These are phyloP conservation scores for Sarcophaga bullata DNA, from an alignment of 1,140 invertebrate genomes.

Conservation along the genomic window DNA sequence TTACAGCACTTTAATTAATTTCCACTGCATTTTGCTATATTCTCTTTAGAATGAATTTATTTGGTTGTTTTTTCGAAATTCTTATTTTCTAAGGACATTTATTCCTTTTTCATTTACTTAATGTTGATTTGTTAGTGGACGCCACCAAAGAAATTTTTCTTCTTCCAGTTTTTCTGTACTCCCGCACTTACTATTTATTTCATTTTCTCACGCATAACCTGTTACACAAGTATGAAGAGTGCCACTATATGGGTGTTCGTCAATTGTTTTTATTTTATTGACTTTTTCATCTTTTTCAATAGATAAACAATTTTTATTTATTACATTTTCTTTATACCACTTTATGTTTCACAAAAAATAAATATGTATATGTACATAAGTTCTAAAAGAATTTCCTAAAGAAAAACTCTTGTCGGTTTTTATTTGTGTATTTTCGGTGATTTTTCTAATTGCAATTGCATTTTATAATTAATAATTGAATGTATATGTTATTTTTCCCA, in stretches of 20 bases:
- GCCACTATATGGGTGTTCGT: background rate
- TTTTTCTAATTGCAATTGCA: constrained; percentile 1
- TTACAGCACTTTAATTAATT: background rate
- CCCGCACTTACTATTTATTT: constrained; percentile 20
- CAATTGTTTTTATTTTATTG: constrained; percentile 40
- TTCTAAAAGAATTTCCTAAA: too few relatives aligned
- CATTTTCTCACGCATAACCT: background rate
- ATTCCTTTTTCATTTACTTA: constrained; percentile 6
- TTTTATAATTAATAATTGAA: background rate
- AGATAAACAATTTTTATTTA: constrained; percentile 36
- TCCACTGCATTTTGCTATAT: background rate
- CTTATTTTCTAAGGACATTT: constrained; percentile 7
- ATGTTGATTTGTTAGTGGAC: constrained; percentile 30
- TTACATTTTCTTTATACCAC: constrained; percentile 14
- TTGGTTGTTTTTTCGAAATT: background rate
- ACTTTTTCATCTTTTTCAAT: constrained; percentile 34
- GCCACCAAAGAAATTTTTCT: constrained; percentile 35
- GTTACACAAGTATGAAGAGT: background rate
- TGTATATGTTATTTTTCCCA: constrained; percentile 27
- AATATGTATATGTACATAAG: background rate
- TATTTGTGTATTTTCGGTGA: background rate
- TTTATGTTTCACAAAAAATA: background rate
- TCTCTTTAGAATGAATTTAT: too few relatives aligned
- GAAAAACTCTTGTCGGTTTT: background rate
- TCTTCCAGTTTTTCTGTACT: constrained; percentile 37